A percentile compares a stretch with the other conserved stretches of the same genome.
phyloP scores from a whole-genome alignment of 2,113 vertebrate species.

The Tenrec ecaudatus region DNA sequence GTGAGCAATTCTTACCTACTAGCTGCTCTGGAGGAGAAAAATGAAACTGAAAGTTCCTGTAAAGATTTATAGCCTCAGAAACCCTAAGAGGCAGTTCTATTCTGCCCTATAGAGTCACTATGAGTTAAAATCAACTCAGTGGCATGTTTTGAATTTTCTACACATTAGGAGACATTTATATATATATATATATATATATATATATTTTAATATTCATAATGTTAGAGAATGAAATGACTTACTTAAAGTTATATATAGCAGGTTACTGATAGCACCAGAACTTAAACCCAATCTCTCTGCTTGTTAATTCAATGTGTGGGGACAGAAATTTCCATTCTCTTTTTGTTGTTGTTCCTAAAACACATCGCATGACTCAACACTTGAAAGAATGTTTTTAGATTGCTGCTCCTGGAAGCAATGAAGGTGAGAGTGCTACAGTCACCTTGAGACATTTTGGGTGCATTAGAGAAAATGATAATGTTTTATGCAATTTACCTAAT shows the following conservation, averaged over 20 bases:
- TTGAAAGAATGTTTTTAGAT: slow-evolving; percentile 58
- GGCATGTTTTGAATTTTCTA: too few relatives aligned
- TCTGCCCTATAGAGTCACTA: too few relatives aligned
- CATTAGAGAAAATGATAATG: slow-evolving; percentile 72
- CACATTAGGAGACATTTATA: not conserved
- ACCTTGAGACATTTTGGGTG: slow-evolving; percentile 54
- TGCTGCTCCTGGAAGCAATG: slow-evolving; percentile 54
- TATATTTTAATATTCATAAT: slow-evolving; percentile 28
- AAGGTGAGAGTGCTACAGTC: slow-evolving; percentile 45
- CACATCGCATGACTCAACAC: not conserved
- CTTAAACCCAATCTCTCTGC: not conserved
- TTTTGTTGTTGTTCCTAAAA: slow-evolving; percentile 29
- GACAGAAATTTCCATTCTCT: not conserved
- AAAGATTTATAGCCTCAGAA: too few relatives aligned
- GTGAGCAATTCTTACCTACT: too few relatives aligned
- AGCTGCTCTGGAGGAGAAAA: too few relatives aligned
- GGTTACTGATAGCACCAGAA: not conserved
- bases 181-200: not conserved
- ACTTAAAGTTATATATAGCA: not conserved
- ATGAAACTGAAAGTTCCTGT: too few relatives aligned
- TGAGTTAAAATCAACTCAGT: too few relatives aligned
- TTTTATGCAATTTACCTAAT: slow-evolving; percentile 47
- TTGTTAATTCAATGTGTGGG: not conserved
- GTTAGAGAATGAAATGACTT: slow-evolving; percentile 29
- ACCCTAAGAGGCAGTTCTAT: too few relatives aligned